Evolutionary conservation across 2,888 invertebrate species (phyloP).

Genomic region (Hydroisotoma schaefferi): DNA sequence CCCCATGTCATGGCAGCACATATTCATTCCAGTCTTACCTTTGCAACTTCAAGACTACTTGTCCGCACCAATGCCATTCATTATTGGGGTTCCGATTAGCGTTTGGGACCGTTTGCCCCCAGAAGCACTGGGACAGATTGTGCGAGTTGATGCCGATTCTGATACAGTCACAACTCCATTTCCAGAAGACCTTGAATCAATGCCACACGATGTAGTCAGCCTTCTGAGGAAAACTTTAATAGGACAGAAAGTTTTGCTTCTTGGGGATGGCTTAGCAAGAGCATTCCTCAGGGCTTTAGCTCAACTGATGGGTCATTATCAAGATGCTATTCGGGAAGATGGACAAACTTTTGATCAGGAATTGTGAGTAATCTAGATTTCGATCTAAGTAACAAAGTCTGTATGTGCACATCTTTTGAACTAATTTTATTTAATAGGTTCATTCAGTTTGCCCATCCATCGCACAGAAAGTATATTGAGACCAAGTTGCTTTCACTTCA

Average conservation of each 20-base stretch:
- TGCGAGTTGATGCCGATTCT: constrained; percentile 87
- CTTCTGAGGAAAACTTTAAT: constrained; percentile 41
- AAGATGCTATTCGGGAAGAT: constrained; percentile 71
- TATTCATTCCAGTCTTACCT: constrained; percentile 93
- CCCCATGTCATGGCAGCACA: constrained; percentile 99
- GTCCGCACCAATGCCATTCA: constrained; percentile 94
- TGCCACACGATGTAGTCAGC: constrained; percentile 85
- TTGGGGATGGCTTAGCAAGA: constrained; percentile 89
- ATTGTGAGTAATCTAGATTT: constrained; percentile 30
- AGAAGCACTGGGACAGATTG: constrained; percentile 85
- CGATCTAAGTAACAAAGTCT: constrained; percentile 64
- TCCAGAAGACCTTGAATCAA: constrained; percentile 74
- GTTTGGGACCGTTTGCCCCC: constrained; percentile 67
- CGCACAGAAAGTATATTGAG: constrained; percentile 81
- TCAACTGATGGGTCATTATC: constrained; percentile 88
- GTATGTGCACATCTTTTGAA: constrained; percentile 75
- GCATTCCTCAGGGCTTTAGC: constrained; percentile 89
- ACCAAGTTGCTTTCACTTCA: constrained; percentile 83
- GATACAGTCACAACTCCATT: constrained; percentile 82
- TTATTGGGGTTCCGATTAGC: constrained; percentile 88
- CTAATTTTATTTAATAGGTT: constrained; percentile 74
- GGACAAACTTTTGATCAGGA: constrained; percentile 42
- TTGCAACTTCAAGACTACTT: constrained; percentile 82
- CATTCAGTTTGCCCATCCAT: constrained; percentile 75
- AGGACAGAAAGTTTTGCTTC: constrained; percentile 51